A percentile compares a stretch with the other conserved stretches of the same genome.
Evolutionary conservation across 2,113 vertebrate genomes (phyloP).

Genomic region (Solea solea): DNA sequence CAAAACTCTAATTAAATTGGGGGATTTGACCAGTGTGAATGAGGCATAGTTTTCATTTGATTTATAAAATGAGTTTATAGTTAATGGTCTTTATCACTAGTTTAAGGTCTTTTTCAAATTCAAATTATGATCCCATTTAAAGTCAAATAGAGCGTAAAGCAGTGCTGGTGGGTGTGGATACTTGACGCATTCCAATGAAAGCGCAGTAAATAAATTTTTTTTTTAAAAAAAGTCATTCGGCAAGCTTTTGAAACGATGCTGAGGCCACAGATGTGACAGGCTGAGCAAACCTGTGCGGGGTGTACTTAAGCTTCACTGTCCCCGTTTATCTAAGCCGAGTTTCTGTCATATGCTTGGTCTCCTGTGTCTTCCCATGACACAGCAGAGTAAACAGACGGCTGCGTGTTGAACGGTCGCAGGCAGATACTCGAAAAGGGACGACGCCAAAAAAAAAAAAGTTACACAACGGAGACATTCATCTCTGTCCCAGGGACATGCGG

Average conservation of each 20-base stretch:
- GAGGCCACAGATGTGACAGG: background rate
- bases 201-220: too few relatives aligned
- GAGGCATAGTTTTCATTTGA: too few relatives aligned
- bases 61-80: too few relatives aligned
- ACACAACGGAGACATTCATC: conserved; percentile 1
- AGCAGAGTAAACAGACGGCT: background rate
- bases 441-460: background rate
- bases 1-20: too few relatives aligned
- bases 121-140: background rate
- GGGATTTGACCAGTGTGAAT: too few relatives aligned
- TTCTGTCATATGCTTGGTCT: conserved; percentile 28
- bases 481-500: background rate
- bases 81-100: background rate
- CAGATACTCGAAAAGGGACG: background rate
- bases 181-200: background rate
- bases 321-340: conserved; percentile 6
- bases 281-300: background rate
- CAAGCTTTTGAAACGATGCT: background rate
- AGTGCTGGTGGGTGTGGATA: background rate
- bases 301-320: background rate
- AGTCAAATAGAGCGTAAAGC: background rate
- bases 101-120: background rate
- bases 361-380: conserved; percentile 6
- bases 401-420: background rate
- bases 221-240: background rate